Conservation (phyloP, 2,797 vertebrate species). For the Cuniculus paca region DNA sequence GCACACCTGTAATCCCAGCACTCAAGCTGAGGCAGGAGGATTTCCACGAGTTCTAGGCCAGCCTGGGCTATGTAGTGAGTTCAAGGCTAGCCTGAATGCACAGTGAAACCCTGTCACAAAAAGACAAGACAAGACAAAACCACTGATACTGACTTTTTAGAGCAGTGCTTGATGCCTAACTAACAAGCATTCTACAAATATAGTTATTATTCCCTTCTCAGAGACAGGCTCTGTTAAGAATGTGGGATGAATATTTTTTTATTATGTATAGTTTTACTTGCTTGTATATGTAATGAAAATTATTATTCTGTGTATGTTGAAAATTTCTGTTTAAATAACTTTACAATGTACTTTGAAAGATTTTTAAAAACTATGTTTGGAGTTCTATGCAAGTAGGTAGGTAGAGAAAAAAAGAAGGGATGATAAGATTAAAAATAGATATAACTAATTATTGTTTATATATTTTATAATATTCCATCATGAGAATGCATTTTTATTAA, state of each 20-base stretch:
- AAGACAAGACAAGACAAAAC: background rate
- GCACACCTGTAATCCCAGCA: background rate
- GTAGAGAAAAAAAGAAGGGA: background rate
- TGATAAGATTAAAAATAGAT: background rate
- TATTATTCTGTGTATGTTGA: background rate
- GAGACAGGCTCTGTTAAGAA: background rate
- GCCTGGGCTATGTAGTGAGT: background rate
- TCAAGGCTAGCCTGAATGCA: background rate
- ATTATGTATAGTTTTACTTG: background rate
- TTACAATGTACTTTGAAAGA: background rate
- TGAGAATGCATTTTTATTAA: slow-evolving; percentile 6
- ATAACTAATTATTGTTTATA: background rate
- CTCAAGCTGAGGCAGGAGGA: background rate
- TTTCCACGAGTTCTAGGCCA: background rate
- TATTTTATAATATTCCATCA: background rate
- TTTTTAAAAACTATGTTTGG: background rate
- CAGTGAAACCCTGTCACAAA: background rate
- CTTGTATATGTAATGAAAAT: background rate
- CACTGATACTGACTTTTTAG: background rate
- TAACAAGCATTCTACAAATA: background rate
- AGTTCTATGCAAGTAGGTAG: background rate
- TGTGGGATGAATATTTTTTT: background rate
- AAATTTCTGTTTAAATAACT: slow-evolving; percentile 21
- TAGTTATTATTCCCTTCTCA: background rate
- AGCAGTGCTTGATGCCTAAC: background rate